These are phyloP conservation scores for Eumaeus atala DNA, from an alignment of 1,140 invertebrate genomes.

Conservation along the genomic window DNA sequence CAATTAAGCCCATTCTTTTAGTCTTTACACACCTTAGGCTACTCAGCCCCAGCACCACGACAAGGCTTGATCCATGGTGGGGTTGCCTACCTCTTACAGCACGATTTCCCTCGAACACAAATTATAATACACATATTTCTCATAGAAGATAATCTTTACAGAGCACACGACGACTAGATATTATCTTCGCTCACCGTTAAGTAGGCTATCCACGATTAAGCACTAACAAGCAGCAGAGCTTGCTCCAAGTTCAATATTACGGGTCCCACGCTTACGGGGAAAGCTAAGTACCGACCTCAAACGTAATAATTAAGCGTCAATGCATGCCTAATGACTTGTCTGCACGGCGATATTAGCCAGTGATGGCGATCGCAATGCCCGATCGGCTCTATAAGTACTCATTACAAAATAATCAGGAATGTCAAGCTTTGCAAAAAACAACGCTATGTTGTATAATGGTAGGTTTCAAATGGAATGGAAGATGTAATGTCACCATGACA, in stretches of 20 bases:
- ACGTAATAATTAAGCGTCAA: conserved; percentile 26
- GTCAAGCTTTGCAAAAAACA: too few species aligned
- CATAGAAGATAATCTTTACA: conserved; percentile 12
- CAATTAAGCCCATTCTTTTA: neutral
- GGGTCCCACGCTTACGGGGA: conserved; percentile 28
- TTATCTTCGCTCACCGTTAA: conserved; percentile 4
- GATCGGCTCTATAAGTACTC: too few species aligned
- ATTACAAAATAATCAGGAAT: too few species aligned
- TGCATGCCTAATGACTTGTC: conserved; percentile 18
- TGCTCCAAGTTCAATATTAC: conserved; percentile 33
- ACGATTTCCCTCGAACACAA: neutral
- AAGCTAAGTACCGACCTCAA: conserved; percentile 26
- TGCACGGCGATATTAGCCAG: too few species aligned
- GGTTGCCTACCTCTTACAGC: neutral
- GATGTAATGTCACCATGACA: too few species aligned
- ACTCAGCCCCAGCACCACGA: too few species aligned
- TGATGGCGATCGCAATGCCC: too few species aligned
- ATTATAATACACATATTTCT: conserved; percentile 10
- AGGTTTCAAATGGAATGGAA: too few species aligned
- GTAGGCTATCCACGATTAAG: conserved; percentile 11
- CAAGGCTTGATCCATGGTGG: neutral
- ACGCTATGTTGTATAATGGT: too few species aligned
- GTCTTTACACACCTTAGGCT: too few species aligned
- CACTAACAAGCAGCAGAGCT: conserved; percentile 13
- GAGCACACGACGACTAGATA: conserved; percentile 9